These are phyloP conservation scores for Drosophila elegans DNA, from an alignment of 1,140 invertebrate genomes.

Conservation along the genomic window DNA sequence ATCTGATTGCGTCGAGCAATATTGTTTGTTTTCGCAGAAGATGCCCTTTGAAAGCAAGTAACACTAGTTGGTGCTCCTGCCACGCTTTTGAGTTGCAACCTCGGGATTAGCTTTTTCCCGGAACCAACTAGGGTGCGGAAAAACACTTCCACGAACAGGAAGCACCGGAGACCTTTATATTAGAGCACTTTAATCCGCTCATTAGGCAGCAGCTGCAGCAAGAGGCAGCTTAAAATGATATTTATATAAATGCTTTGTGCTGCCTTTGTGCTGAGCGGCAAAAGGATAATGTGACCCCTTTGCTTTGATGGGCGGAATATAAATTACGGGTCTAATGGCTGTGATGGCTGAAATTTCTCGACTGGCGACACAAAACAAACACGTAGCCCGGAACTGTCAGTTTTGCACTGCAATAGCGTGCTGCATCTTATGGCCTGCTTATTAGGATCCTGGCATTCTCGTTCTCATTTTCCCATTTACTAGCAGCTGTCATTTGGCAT, in stretches of 20 bases:
- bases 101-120: not conserved
- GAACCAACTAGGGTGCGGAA: slow-evolving; percentile 4
- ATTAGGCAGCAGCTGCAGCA: slow-evolving; percentile 77
- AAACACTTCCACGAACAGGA: slow-evolving; percentile 6
- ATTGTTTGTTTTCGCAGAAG: slow-evolving; percentile 9
- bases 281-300: slow-evolving; percentile 62
- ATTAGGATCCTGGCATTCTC: slow-evolving; percentile 60
- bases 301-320: slow-evolving; percentile 9
- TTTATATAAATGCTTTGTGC: slow-evolving; percentile 69
- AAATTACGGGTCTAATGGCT: slow-evolving; percentile 49
- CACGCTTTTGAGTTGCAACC: not conserved
- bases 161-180: slow-evolving; percentile 6
- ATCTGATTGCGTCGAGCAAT: slow-evolving; percentile 17
- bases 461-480: slow-evolving; percentile 13
- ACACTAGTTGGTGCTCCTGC: slow-evolving; percentile 10
- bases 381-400: slow-evolving; percentile 53
- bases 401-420: slow-evolving; percentile 39
- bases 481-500: slow-evolving; percentile 63
- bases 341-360: not conserved
- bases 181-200: slow-evolving; percentile 69
- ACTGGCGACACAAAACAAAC: slow-evolving; percentile 8
- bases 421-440: slow-evolving; percentile 57
- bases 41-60: slow-evolving; percentile 6
- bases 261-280: slow-evolving; percentile 18
- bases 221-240: slow-evolving; percentile 66